These are phyloP conservation scores for Lasioglossum zephyrum DNA, from an alignment of 2,888 invertebrate genomes.

Conservation along the genomic window DNA sequence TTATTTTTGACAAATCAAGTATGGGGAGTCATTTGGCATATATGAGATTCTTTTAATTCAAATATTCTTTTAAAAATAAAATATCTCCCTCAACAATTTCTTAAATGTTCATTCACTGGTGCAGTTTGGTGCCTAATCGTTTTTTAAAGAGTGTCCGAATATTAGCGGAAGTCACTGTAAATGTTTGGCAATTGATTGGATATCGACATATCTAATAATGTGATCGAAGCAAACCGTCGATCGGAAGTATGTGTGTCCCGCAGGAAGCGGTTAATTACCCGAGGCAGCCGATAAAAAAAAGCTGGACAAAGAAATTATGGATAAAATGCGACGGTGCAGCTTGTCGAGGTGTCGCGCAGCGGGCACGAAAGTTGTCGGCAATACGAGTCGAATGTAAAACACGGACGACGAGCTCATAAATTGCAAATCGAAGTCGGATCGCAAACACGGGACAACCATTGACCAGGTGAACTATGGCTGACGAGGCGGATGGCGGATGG, in stretches of 20 bases:
- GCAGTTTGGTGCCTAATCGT: too few species aligned
- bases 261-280: neutral
- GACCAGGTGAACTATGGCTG: conserved; percentile 29
- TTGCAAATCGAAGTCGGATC: conserved; percentile 63
- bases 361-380: neutral
- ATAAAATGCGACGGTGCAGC: neutral
- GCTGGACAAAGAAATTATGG: neutral
- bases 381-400: conserved; percentile 28
- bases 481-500: neutral
- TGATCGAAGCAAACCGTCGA: neutral
- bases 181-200: too few species aligned
- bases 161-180: too few species aligned
- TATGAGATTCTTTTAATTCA: too few species aligned
- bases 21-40: too few species aligned
- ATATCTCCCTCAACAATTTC: too few species aligned
- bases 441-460: conserved; percentile 34
- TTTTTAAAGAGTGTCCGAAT: too few species aligned
- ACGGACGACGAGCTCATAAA: conserved; percentile 62
- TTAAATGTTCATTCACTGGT: too few species aligned
- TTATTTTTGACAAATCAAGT: too few species aligned
- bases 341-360: neutral
- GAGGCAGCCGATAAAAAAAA: neutral
- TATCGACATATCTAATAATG: too few species aligned
- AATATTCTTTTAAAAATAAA: too few species aligned
- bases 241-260: neutral